phyloP scores from a whole-genome alignment of 1,140 invertebrate species.

The Hermetia illucens region DNA sequence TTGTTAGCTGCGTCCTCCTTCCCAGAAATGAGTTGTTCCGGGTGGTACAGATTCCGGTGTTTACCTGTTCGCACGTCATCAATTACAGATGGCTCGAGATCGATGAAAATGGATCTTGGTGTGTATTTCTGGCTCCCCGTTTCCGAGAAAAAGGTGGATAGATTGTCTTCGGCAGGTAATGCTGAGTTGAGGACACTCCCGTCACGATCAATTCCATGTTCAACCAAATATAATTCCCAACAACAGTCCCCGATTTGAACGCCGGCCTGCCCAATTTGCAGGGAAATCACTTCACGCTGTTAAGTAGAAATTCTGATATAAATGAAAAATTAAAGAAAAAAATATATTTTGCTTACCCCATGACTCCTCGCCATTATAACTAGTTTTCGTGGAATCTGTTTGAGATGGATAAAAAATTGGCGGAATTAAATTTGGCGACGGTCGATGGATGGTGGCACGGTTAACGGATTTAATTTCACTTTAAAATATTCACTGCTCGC shows the following conservation, averaged over 20 bases:
- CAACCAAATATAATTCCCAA: slow-evolving; percentile 61
- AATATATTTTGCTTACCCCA: too few species aligned
- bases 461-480: too few species aligned
- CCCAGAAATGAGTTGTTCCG: slow-evolving; percentile 57
- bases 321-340: neutral
- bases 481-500: too few species aligned
- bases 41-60: slow-evolving; percentile 48
- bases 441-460: too few species aligned
- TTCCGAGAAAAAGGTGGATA: slow-evolving; percentile 48
- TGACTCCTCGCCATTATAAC: too few species aligned
- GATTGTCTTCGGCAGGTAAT: slow-evolving; percentile 16
- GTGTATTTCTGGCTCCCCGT: slow-evolving; percentile 43
- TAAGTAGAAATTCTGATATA: slow-evolving; percentile 9
- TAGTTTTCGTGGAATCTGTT: too few species aligned
- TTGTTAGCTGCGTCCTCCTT: slow-evolving; percentile 75
- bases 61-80: slow-evolving; percentile 48
- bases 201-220: slow-evolving; percentile 58
- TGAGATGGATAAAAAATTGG: too few species aligned
- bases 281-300: slow-evolving; percentile 52
- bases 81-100: slow-evolving; percentile 35
- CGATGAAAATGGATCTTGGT: slow-evolving; percentile 36
- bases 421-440: too few species aligned
- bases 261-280: slow-evolving; percentile 53
- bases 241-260: slow-evolving; percentile 63
- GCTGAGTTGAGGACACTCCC: slow-evolving; percentile 28